Base-by-base conservation (phyloP, 2,888 invertebrate species). In the Himalopsyche kuldschensis region DNA sequence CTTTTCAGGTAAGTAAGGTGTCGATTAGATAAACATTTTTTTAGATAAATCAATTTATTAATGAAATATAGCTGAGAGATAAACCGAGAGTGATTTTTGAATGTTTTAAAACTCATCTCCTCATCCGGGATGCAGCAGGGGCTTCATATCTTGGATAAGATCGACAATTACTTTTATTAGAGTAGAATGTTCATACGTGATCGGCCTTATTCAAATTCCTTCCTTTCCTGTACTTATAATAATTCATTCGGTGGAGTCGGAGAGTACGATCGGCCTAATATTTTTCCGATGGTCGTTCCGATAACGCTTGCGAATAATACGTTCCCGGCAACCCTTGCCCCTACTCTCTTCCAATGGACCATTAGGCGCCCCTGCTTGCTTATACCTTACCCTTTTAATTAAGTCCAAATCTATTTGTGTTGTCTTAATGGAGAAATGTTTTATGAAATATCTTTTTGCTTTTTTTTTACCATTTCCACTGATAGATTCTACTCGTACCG, bases 341-440 rank as follows among this genome's bases (percentile, higher is more conserved):
- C 5, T 20, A 11, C n/a, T 4, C 55, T 20, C 55, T 24, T 20
- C 55, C 55, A 24, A 55, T 55, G 20, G 69, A 79, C 81, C 81
- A 81, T 81, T 83, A 78, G 47, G 32, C 76, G 6, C 15, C 76
- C 81, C 84, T 41, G 63, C 15, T 46, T 79, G 69, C 69, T 75
- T 78, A 35, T 75, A 63, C 83, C 80, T 77, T 80, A 82, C 86
- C 84, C 86, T 83, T 86, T 86, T 86, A 86, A 86, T 86, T 86
- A 86, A 86, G 86, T 86, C 86, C 86, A 86, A 83, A 83, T 84
- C 55, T 55, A 55, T 55, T 55, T 55, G 55, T 8, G 55, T 24
- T 20, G 20, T 8, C 55, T 24, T n/a, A 55, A 20, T 55, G 24
- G 20, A 24, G 55, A n/a, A 55, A 55, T 55, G 24, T 55, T 55